Evolutionary conservation across 2,113 vertebrate genomes (phyloP), one percentile per base, ranked within the genome.

Genomic region (Nesogale talazaci): DNA sequence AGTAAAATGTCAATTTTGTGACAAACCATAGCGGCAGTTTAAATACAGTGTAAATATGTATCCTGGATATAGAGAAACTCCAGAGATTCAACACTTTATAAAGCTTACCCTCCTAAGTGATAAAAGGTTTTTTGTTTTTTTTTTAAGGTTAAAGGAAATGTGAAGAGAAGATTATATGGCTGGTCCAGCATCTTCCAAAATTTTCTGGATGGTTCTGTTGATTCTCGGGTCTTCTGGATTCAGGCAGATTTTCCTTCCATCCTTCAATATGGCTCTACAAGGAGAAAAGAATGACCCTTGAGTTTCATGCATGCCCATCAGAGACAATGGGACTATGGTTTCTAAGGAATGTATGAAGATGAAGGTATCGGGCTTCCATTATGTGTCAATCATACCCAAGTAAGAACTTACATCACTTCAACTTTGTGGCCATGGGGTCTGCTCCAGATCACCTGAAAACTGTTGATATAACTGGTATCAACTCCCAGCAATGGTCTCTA

Each of bases 221-320:
- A 97, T 63, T 89, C 6, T n/a, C 14, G 86, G 70, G 61, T 86
- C 87, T 34, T 94, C 70, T 25, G 96, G 94, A 77, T 97, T 20
- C 81, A 97, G 81, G 67, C 97, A 98, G 25, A 63, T 1, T 72
- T 81, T 17, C 8, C 67, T 86, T 17, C 92, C 95, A 63, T 82
- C 76, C 77, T 92, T 97, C 46, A 97, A 3, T 0, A 6, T 90
- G 57, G 88, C 96, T 93, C 97, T 97, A 92, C 31, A 97, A 94
- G 92, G 36, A 61, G 7, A 92, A 70, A 6, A 69, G 29, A 38
- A 52, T 69, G 65, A 34, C 27, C 14, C 17, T 3, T 42, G 61
- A 42, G 34, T 12, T 25, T 3, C 20, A 9, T 40, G 8, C 27
- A 9, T 63, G 34, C 46, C 2, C 29, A 6, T 57, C 5, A 22